phyloP scores from a whole-genome alignment of 2,888 invertebrate species.

The Tachina grossa region DNA sequence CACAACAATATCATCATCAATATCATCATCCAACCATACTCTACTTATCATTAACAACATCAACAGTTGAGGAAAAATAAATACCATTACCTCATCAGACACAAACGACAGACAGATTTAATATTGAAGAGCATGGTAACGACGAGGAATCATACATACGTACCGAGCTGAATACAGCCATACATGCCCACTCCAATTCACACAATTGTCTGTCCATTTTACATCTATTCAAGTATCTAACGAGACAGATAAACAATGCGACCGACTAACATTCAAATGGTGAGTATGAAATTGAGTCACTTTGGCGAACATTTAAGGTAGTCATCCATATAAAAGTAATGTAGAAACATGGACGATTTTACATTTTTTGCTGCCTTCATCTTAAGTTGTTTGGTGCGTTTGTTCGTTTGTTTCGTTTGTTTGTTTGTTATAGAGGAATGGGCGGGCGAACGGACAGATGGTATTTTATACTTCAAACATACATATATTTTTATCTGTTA shows the following conservation, averaged over 20 bases:
- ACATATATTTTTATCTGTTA: conserved; percentile 7
- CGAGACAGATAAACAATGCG: conserved; percentile 17
- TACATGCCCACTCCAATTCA: conserved; percentile 17
- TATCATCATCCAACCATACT: conserved; percentile 11
- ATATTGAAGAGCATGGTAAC: conserved; percentile 27
- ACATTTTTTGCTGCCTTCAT: conserved; percentile 13
- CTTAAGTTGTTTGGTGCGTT: conserved; percentile 44
- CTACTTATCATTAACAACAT: conserved; percentile 29
- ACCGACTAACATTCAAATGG: conserved; percentile 40
- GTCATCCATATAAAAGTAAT: conserved; percentile 51
- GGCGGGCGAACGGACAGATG: neutral
- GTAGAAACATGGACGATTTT: conserved; percentile 39
- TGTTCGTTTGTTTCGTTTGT: neutral
- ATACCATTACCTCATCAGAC: conserved; percentile 48
- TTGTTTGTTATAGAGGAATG: neutral
- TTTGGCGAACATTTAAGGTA: conserved; percentile 29
- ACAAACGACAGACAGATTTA: conserved; percentile 17
- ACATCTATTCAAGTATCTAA: conserved; percentile 1
- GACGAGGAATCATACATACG: conserved; percentile 29
- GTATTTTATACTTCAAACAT: neutral
- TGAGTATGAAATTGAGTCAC: conserved; percentile 15
- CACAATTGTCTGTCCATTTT: neutral
- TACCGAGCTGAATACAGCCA: conserved; percentile 6
- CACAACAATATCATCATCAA: conserved; percentile 54
- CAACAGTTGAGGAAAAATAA: conserved; percentile 30